phyloP scores from a whole-genome alignment of 2,888 invertebrate species.

The Drosophila tanythrix region DNA sequence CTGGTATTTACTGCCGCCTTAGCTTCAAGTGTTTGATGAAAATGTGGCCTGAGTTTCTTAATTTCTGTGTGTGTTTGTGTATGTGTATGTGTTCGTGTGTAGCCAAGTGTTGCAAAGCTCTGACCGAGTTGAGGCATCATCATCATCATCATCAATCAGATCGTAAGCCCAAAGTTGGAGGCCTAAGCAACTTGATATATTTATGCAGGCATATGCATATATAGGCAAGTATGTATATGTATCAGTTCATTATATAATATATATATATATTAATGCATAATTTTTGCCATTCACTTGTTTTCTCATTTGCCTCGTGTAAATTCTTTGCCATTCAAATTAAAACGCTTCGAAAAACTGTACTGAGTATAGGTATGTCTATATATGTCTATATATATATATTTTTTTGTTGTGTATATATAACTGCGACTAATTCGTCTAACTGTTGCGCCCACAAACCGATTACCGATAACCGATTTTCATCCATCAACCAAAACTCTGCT shows the following conservation, averaged over 20 bases:
- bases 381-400: slow-evolving; percentile 12
- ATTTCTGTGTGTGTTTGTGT: slow-evolving; percentile 9
- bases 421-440: slow-evolving; percentile 8
- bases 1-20: slow-evolving; percentile 25
- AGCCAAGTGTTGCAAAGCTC: slow-evolving; percentile 27
- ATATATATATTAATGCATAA: slow-evolving; percentile 39
- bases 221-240: slow-evolving; percentile 66
- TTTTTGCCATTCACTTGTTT: slow-evolving; percentile 27
- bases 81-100: slow-evolving; percentile 5
- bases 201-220: slow-evolving; percentile 48
- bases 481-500: neutral
- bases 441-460: slow-evolving; percentile 23
- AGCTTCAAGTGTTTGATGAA: slow-evolving; percentile 24
- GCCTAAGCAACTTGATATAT: slow-evolving; percentile 54
- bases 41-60: slow-evolving; percentile 46
- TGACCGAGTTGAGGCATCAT: slow-evolving; percentile 35
- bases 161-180: slow-evolving; percentile 43
- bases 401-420: slow-evolving; percentile 16
- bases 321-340: slow-evolving; percentile 47
- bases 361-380: slow-evolving; percentile 44
- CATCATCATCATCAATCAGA: slow-evolving; percentile 6
- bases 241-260: slow-evolving; percentile 74
- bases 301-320: slow-evolving; percentile 36
- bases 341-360: slow-evolving; percentile 52
- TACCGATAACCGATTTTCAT: slow-evolving; percentile 42